Evolutionary conservation across 37 sponge, comb jelly and placozoan genomes (phyloP), one percentile per base, ranked within the genome.

Genomic region (Tethya wilhelma): DNA sequence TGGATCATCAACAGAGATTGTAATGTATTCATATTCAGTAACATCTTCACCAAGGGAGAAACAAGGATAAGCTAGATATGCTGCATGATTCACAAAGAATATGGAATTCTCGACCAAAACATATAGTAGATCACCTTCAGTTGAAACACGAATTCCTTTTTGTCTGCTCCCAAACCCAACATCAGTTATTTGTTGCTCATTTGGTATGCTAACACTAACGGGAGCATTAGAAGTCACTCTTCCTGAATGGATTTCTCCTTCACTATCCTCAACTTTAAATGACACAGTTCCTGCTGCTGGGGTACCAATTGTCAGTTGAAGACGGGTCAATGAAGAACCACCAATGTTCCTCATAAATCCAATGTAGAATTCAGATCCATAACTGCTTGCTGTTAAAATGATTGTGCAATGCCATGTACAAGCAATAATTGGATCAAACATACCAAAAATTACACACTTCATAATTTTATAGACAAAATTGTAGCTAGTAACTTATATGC

Each of bases 311-410:
- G 22, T 26, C 28, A 60, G 28, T n/a, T 26, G 11, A 17, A 60
- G 40, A 12, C 25, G 22, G 6, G 39, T 67, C 7, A 67, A 38
- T 67, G 37, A 9, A 12, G 12, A 4, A n/a, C 69, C 69, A 9
- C 42, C 42, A 39, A 39, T 37, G 40, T 67, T 67, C 19, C n/a
- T 9, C 69, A 67, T 67, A 40, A 67, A 67, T 39, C 69, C 69
- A 67, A 67, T 34, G 42, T 67, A 67, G 40, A 67, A 67, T 34
- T 67, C 69, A 8, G 19, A 34, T 9, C 69, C 69, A 67, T 67
- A 37, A 9, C 39, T 34, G n/a, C 40, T 67, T 8, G 39, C 69
- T 67, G 42, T 63, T n/a, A n/a, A n/a, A n/a, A n/a, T n/a, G n/a
- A n/a, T n/a, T n/a, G n/a, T n/a, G n/a, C n/a, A n/a, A n/a, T n/a